Evolutionary conservation across 2,888 invertebrate genomes (phyloP), one percentile per base, ranked within the genome.

Genomic region (Strigamia crassipes): DNA sequence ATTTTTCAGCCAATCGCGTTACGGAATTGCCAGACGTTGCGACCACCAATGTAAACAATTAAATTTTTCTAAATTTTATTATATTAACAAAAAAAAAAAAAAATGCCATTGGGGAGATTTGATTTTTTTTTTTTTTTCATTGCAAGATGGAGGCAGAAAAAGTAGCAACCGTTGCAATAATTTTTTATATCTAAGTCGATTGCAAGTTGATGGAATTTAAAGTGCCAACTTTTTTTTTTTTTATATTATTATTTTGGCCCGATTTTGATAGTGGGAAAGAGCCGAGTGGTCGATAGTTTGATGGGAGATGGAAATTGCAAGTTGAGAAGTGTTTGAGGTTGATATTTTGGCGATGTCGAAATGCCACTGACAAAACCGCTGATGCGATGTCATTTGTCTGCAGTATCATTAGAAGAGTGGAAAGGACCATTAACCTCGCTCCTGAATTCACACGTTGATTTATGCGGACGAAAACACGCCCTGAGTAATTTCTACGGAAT

Each of bases 371-470:
- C 73, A 73, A 73, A 73, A 73, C 73, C 73, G 73, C 73, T 73
- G 73, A 73, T 73, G 73, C 73, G 73, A 27, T 73, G 73, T 73
- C 73, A 73, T 73, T 73, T 73, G 73, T 73, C 73, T 73, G 73
- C 73, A 73, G 31, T 31, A 31, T 73, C 73, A 73, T 73, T 73
- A 73, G 73, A 73, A 73, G 27, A 73, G 73, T 73, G 73, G 73
- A 73, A 27, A 73, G 73, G 12, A 31, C 73, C 73, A 73, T 73
- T 73, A 73, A 73, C 73, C 73, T 73, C 73, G 73, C 27, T 73
- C 23, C 31, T 73, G 31, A 73, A 73, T 73, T 23, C n/a, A 73
- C 13, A 73, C 31, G 73, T 73, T 73, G 73, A 73, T 73, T 73
- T 73, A 73, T 73, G 73, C 23, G 73, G 31, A 31, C 31, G 73